These are phyloP conservation scores for Acromyrmex charruanus DNA, from an alignment of 1,140 invertebrate genomes.

Conservation along the genomic window DNA sequence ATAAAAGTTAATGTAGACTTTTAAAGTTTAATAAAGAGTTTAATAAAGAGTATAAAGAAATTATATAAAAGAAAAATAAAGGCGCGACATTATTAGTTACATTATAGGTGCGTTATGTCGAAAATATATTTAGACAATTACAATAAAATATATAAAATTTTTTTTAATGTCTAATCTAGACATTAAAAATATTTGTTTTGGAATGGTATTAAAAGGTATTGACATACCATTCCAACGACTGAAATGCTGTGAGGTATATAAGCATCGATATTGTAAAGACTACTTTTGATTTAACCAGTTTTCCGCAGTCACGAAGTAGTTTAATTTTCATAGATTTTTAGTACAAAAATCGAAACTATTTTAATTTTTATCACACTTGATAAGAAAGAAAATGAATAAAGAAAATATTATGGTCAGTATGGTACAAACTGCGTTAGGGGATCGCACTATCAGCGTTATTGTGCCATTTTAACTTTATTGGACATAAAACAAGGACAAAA, in stretches of 20 bases:
- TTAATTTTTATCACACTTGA: neutral
- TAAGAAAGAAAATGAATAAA: neutral
- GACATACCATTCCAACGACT: slow-evolving; percentile 35
- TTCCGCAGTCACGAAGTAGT: slow-evolving; percentile 11
- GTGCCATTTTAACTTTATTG: too few relatives aligned
- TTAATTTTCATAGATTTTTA: neutral
- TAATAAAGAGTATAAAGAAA: neutral
- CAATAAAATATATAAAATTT: neutral
- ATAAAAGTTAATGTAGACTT: neutral
- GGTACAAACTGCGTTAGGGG: neutral
- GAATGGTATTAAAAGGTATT: slow-evolving; percentile 25
- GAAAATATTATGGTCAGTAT: neutral
- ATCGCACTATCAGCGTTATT: too few relatives aligned
- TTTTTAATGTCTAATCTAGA: neutral
- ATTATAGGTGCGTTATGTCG: neutral
- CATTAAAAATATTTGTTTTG: neutral
- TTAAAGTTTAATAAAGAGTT: slow-evolving; percentile 15
- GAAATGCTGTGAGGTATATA: slow-evolving; percentile 49
- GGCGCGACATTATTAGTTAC: neutral
- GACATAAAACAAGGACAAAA: too few relatives aligned
- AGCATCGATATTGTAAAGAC: slow-evolving; percentile 54
- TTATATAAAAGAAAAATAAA: neutral
- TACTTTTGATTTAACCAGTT: slow-evolving; percentile 31
- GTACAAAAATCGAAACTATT: neutral
- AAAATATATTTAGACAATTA: slow-evolving; percentile 11